Percentiles rank a stretch among this genome's conserved stretches.
Conservation (phyloP, 2,797 vertebrate genomes). For the Rhincodon typus region DNA sequence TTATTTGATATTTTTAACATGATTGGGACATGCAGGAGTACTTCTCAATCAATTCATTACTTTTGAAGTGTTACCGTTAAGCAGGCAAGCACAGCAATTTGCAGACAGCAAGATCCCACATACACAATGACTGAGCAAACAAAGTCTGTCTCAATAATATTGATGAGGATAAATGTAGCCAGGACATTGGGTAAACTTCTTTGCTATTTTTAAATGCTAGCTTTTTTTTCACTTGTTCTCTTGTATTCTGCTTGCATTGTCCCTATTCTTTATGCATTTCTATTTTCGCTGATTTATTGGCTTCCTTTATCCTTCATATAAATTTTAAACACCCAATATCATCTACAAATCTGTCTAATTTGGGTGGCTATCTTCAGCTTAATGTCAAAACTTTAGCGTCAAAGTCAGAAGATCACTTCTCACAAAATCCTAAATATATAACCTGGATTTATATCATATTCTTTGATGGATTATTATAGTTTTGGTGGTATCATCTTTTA, state of each 20-base stretch:
- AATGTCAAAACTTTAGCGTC: background rate
- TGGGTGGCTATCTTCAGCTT: background rate
- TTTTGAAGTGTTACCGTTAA: background rate
- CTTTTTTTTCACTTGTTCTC: background rate
- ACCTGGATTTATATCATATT: background rate
- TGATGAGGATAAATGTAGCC: background rate
- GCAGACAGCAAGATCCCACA: background rate
- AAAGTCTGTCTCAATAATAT: background rate
- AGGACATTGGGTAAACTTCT: too few relatives aligned
- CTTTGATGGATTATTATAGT: background rate
- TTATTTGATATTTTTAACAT: background rate
- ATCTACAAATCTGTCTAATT: background rate
- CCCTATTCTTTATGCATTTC: background rate
- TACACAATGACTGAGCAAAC: background rate
- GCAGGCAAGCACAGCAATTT: background rate
- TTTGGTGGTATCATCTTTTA: background rate
- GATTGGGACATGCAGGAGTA: background rate
- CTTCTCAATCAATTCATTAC: background rate
- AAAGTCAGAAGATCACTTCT: background rate
- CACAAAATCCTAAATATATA: background rate
- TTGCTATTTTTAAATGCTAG: background rate
- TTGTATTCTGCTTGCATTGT: background rate
- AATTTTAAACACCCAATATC: background rate
- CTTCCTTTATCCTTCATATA: background rate
- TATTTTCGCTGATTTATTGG: background rate